Base-by-base conservation (phyloP, 1,140 invertebrate species). In the Drosophila orena region DNA sequence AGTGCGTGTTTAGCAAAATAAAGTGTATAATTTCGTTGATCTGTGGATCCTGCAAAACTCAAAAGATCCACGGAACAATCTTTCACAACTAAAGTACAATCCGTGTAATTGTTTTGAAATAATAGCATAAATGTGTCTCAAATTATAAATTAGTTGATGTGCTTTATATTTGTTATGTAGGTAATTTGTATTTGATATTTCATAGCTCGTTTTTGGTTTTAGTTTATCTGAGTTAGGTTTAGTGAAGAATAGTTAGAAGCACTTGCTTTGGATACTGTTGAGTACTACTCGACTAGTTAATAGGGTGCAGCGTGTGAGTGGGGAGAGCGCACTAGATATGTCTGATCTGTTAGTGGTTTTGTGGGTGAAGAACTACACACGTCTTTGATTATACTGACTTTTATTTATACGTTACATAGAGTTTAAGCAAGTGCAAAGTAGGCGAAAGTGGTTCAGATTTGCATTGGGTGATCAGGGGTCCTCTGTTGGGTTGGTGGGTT, bases 181-280 rank as follows among this genome's bases (percentile, higher is more conserved):
- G 57, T 90, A 79, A 50, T 85, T 90, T 85, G 86, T 85, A 90
- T 72, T 89, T 89, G 69, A 90, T 89, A 89, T 78, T 89, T 89
- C 84, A 88, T 88, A 88, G 83, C 83, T 88, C 83, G 56, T 79
- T 88, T 86, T 81, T 61, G 52, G 68, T 68, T 89, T 52, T 69
- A 50, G 58, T 78, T 84, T 77, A 43, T 90, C 79, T 77, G 30
- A 80, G 62, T 81, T 85, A 40, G 73, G 77, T 79, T 83, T 81
- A 77, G 70, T 83, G 70, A 60, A 64, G 68, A 17, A 43, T 62
- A 81, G 42, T 89, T 89, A 78, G 61, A 90, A 85, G 85, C 85
- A 61, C 54, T 77, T 69, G 57, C 64, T 73, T 80, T 77, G 60
- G 15, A 62, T 76, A 74, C 42, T 60, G 69, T 64, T 81, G 65